A percentile compares a stretch with the other conserved stretches of the same genome.
Conservation (phyloP, 1,140 invertebrate species). For the Drosophila pandora region DNA sequence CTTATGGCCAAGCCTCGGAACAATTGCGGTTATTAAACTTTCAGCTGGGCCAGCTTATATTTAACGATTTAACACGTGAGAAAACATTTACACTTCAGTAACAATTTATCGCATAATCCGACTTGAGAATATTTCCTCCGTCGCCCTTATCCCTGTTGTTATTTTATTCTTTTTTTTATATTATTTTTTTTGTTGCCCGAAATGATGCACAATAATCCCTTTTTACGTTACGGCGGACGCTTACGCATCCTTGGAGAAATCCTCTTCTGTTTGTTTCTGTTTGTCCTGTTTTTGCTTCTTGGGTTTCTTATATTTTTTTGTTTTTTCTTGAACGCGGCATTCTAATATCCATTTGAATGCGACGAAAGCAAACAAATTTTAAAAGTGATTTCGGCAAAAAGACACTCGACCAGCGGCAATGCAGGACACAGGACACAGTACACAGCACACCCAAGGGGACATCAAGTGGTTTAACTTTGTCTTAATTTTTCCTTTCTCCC, state of each 20-base stretch:
- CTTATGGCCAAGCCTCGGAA: slow-evolving; percentile 27
- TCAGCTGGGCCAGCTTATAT: slow-evolving; percentile 21
- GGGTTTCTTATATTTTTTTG: slow-evolving; percentile 1
- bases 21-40: slow-evolving; percentile 18
- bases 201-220: slow-evolving; percentile 72
- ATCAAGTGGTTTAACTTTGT: slow-evolving; percentile 58
- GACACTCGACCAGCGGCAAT: slow-evolving; percentile 47
- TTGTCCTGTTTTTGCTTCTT: slow-evolving; percentile 24
- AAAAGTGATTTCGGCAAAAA: slow-evolving; percentile 65
- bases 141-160: slow-evolving; percentile 4
- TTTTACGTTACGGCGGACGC: slow-evolving; percentile 57
- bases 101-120: slow-evolving; percentile 70
- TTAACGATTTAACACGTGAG: slow-evolving; percentile 60
- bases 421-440: slow-evolving; percentile 34
- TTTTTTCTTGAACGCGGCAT: slow-evolving; percentile 32
- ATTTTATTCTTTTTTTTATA: slow-evolving; percentile 1
- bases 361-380: slow-evolving; percentile 64
- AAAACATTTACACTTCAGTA: slow-evolving; percentile 69
- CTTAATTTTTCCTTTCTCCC: slow-evolving; percentile 41
- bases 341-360: slow-evolving; percentile 53
- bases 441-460: slow-evolving; percentile 40
- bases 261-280: slow-evolving; percentile 14
- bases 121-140: slow-evolving; percentile 48
- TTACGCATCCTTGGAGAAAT: slow-evolving; percentile 48
- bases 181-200: slow-evolving; percentile 15